Conservation (phyloP, 2,797 vertebrate species). For the Rhyacichthys aspro region DNA sequence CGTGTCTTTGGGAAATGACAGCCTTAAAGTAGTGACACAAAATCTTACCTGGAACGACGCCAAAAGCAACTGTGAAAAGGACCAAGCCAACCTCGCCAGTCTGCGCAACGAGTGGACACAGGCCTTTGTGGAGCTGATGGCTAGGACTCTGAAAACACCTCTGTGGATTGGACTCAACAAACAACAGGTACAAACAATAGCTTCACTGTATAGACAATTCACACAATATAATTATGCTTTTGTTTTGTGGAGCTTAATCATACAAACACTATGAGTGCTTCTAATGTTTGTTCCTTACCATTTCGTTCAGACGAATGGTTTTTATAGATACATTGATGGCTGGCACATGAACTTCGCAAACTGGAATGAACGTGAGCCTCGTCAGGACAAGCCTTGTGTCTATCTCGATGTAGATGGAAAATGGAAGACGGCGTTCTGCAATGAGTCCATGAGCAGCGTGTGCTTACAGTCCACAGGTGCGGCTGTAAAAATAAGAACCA, state of each 20-base stretch:
- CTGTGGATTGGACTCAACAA: slow-evolving; percentile 93
- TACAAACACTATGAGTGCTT: too few species aligned
- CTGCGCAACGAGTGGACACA: slow-evolving; percentile 82
- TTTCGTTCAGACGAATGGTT: slow-evolving; percentile 80
- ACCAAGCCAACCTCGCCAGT: slow-evolving; percentile 79
- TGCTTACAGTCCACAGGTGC: slow-evolving; percentile 87
- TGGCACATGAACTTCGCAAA: slow-evolving; percentile 85
- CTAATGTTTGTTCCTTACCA: neutral
- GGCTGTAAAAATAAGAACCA: neutral
- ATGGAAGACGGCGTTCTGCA: slow-evolving; percentile 88
- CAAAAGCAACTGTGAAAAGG: slow-evolving; percentile 69
- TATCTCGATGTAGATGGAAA: slow-evolving; percentile 83
- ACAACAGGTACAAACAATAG: slow-evolving; percentile 75
- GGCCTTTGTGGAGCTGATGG: slow-evolving; percentile 81
- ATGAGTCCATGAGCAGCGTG: slow-evolving; percentile 82
- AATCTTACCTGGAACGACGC: slow-evolving; percentile 88
- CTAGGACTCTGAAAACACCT: slow-evolving; percentile 75
- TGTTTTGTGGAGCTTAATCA: too few species aligned
- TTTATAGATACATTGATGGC: slow-evolving; percentile 85
- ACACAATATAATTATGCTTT: too few species aligned
- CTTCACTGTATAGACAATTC: too few species aligned
- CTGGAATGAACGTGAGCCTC: slow-evolving; percentile 87
- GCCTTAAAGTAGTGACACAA: slow-evolving; percentile 76
- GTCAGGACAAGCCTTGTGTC: slow-evolving; percentile 82
- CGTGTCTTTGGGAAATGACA: slow-evolving; percentile 79